Conservation (phyloP, 2,113 vertebrate genomes). For the Menura novaehollandiae region DNA sequence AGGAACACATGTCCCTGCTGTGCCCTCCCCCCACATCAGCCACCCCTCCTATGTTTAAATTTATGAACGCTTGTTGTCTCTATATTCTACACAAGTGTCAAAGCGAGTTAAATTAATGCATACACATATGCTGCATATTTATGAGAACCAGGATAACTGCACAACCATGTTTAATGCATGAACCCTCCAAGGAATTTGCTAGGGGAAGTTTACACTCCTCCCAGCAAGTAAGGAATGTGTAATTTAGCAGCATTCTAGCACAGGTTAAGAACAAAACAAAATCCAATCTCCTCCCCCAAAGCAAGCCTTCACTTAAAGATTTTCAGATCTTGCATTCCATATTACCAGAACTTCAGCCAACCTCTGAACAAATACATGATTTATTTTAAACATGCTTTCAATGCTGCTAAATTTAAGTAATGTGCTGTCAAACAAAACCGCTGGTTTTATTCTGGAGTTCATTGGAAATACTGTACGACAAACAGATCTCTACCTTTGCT, state of each 20-base stretch:
- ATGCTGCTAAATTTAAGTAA: background rate
- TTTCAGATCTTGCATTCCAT: background rate
- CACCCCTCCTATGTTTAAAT: background rate
- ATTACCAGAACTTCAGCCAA: background rate
- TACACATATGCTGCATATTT: slow-evolving; percentile 1
- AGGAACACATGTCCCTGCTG: background rate
- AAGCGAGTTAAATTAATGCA: slow-evolving; percentile 15
- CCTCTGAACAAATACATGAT: background rate
- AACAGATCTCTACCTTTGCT: slow-evolving; percentile 32
- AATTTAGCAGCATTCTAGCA: slow-evolving; percentile 28
- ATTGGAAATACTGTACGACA: slow-evolving; percentile 8
- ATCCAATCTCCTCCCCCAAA: background rate
- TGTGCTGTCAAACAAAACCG: background rate
- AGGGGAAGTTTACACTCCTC: slow-evolving; percentile 34
- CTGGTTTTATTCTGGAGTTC: background rate
- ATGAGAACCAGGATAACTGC: background rate
- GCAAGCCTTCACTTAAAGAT: background rate
- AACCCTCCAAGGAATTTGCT: slow-evolving; percentile 30
- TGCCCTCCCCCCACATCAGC: background rate
- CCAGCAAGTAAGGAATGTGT: slow-evolving; percentile 37
- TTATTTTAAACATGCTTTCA: background rate
- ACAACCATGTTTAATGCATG: slow-evolving; percentile 44
- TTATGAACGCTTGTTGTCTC: fast-evolving
- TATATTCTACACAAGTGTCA: background rate
- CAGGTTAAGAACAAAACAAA: slow-evolving; percentile 46